Conservation (phyloP, 2,797 vertebrate species). For the Hippoglossus hippoglossus region DNA sequence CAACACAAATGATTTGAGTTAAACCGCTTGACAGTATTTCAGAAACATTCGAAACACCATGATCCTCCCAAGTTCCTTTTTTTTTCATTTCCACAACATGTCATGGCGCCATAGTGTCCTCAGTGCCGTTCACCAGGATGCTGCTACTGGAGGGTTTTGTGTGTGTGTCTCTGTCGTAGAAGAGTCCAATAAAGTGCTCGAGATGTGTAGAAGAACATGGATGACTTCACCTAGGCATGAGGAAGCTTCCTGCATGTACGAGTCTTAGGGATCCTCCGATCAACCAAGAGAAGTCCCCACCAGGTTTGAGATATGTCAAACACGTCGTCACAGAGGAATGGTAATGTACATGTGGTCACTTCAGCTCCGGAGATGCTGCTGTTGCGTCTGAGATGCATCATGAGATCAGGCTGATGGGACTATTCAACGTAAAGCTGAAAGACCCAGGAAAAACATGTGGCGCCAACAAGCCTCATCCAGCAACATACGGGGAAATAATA, state of each 20-base stretch:
- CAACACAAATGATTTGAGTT: slow-evolving; percentile 40
- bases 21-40: slow-evolving; percentile 25
- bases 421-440: slow-evolving; percentile 22
- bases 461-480: slow-evolving; percentile 47
- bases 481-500: slow-evolving; percentile 41
- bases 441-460: slow-evolving; percentile 29
- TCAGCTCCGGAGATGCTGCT: slow-evolving; percentile 35
- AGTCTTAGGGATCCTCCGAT: slow-evolving; percentile 24
- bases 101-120: slow-evolving; percentile 36
- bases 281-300: slow-evolving; percentile 14
- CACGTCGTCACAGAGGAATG: slow-evolving; percentile 20
- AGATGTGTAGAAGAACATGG: slow-evolving; percentile 43
- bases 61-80: slow-evolving; percentile 23
- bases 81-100: slow-evolving; percentile 11
- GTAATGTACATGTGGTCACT: slow-evolving; percentile 21
- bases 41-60: slow-evolving; percentile 13
- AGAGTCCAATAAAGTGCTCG: slow-evolving; percentile 63
- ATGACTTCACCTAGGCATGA: slow-evolving; percentile 41
- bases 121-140: slow-evolving; percentile 26
- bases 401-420: slow-evolving; percentile 19
- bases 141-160: slow-evolving; percentile 50
- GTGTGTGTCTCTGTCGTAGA: slow-evolving; percentile 47
- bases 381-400: slow-evolving; percentile 17
- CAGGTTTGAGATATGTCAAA: slow-evolving; percentile 13
- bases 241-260: slow-evolving; percentile 43